phyloP scores from a whole-genome alignment of 2,113 vertebrate genomes.

The Apeltes quadracus region DNA sequence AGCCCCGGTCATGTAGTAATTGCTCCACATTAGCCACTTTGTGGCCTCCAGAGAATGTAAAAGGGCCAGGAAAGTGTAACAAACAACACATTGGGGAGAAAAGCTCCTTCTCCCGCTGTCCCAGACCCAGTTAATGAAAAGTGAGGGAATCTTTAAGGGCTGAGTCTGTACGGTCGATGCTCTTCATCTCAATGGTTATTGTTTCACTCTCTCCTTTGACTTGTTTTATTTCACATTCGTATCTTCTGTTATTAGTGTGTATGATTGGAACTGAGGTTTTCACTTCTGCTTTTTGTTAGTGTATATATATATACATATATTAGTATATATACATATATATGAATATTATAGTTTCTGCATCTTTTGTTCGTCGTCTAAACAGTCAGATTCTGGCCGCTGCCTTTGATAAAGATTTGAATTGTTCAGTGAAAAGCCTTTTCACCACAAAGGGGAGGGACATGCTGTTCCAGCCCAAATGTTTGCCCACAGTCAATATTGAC shows the following conservation, averaged over 20 bases:
- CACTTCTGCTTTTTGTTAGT: no score
- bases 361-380: constrained; percentile 22
- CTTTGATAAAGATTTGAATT: constrained; percentile 16
- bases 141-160: constrained; percentile 42
- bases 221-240: constrained; percentile 14
- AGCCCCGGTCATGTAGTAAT: constrained; percentile 39
- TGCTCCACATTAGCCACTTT: constrained; percentile 50
- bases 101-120: constrained; percentile 35
- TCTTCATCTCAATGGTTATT: neutral
- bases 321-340: no score
- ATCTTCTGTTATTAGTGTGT: neutral
- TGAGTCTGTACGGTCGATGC: constrained; percentile 2
- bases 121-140: constrained; percentile 14
- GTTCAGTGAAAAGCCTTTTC: constrained; percentile 14
- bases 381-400: neutral
- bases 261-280: constrained; percentile 2
- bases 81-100: constrained; percentile 28
- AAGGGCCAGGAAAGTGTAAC: constrained; percentile 34
- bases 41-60: constrained; percentile 30
- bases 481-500: constrained; percentile 35
- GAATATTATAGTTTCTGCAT: neutral
- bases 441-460: constrained; percentile 9
- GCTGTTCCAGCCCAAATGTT: constrained; percentile 39
- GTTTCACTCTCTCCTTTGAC: constrained; percentile 19
- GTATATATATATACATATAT: no score